These are phyloP conservation scores for Florisuga fusca DNA, from an alignment of 2,797 vertebrate species.

Conservation along the genomic window DNA sequence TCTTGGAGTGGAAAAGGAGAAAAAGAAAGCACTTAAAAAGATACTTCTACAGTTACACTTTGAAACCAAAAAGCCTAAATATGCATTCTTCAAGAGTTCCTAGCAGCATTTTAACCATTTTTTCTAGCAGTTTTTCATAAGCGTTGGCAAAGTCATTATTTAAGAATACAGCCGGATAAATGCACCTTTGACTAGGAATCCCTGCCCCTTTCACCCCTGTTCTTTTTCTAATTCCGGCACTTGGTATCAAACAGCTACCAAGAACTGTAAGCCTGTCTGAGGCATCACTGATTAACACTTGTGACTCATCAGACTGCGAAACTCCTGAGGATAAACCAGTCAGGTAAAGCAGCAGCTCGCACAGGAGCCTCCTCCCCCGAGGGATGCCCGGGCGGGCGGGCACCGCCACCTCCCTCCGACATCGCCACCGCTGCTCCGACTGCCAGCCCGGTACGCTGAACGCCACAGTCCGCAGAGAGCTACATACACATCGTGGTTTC, in stretches of 20 bases:
- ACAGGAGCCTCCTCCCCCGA: too few species aligned
- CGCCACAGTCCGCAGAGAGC: neutral
- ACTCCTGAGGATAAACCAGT: neutral
- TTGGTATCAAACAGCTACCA: neutral
- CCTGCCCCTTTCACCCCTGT: neutral
- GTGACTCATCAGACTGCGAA: neutral
- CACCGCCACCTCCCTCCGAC: fast-evolving
- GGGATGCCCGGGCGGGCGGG: neutral
- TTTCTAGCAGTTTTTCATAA: neutral
- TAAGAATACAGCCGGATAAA: neutral
- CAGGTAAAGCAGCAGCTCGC: fast-evolving
- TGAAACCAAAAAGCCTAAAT: neutral
- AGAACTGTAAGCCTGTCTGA: neutral
- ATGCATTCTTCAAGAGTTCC: neutral
- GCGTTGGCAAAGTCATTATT: neutral
- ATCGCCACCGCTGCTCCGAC: fast-evolving
- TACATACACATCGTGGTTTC: too few species aligned
- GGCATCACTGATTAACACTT: neutral
- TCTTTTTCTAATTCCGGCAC: neutral
- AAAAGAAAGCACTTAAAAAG: neutral
- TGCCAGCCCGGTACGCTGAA: too few species aligned
- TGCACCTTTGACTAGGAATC: neutral
- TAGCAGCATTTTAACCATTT: neutral
- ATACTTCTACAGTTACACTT: neutral
- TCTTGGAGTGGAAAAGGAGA: neutral